Evolutionary conservation across 2,113 vertebrate species (phyloP), one percentile per base, ranked within the genome.

Genomic region (Stigmatopora nigra): DNA sequence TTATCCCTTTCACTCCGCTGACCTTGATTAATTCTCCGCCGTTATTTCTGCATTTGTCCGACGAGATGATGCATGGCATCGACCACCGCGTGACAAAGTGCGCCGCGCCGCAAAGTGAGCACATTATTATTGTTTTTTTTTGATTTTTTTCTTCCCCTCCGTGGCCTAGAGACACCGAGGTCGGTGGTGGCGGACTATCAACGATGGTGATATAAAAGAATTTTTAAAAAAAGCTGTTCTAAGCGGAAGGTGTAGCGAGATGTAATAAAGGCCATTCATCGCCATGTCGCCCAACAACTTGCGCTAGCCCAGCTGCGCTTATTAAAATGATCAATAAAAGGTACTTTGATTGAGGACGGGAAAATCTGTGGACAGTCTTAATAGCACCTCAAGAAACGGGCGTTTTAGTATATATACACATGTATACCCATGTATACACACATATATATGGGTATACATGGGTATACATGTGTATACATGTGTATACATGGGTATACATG

Each of bases 11-110:
- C 45, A 58, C 38, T 38, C 64, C 41, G 17, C 55, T 45, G 59
- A 64, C 46, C 41, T 22, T 61, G 67, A 79, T 79, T 61, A 81
- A 84, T 68, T 69, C 64, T 58, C 76, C 53, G 12, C 0, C 64
- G 77, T 67, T 75, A 53, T 67, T 71, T 68, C 45, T 55, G 61
- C 65, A 75, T 73, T 78, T 63, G 45, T 13, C 7, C 15, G 57
- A 49, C 31, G 55, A 45, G 20, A 63, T 52, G 72, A 70, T 65
- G 61, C 53, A 17, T 61, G 59, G 41, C 59, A 22, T 41, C 6
- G 59, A 45, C 36, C 38, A 38, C 59, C 41, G 41, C 19, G 41
- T 16, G 61, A 70, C 72, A 58, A 2, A 41, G 11, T 58, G 65
- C 6, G 53, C 58, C 57, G 63, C 51, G 6, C 19, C 1, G 65